Percentiles rank a stretch among this genome's conserved stretches.
Conservation (phyloP, 2,797 vertebrate genomes). For the Sandelia bainsii region DNA sequence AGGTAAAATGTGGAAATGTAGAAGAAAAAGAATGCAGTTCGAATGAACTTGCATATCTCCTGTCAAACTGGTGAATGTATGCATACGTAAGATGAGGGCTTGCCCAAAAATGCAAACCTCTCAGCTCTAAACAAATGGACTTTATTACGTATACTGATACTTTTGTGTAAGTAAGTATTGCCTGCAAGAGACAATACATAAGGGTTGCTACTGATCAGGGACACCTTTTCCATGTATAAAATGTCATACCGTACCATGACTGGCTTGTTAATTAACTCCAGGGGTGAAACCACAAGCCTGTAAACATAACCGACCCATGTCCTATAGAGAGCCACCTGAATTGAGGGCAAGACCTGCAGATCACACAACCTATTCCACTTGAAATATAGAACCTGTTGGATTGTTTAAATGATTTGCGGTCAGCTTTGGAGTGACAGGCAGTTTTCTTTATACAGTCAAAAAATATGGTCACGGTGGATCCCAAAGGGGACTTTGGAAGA, state of each 20-base stretch:
- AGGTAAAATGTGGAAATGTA: constrained; percentile 2
- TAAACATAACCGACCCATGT: constrained; percentile 54
- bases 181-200: not conserved
- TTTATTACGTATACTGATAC: not conserved
- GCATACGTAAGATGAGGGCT: constrained; percentile 5
- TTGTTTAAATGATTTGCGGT: constrained; percentile 64
- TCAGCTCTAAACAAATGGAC: not conserved
- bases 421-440: constrained; percentile 61
- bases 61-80: constrained; percentile 62
- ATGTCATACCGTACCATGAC: constrained; percentile 50
- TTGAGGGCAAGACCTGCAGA: constrained; percentile 29
- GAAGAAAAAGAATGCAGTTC: not conserved
- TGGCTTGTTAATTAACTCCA: constrained; percentile 51
- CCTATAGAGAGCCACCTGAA: constrained; percentile 55
- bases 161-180: constrained; percentile 8
- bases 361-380: constrained; percentile 57
- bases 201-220: constrained; percentile 7
- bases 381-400: constrained; percentile 70
- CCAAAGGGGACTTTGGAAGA: constrained; percentile 58
- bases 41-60: constrained; percentile 25
- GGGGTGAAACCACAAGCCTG: constrained; percentile 67
- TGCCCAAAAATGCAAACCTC: not conserved
- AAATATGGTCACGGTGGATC: constrained; percentile 32
- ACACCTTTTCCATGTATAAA: constrained; percentile 23
- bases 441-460: constrained; percentile 55